These are phyloP conservation scores for Psilopogon haemacephalus DNA, from an alignment of 2,113 vertebrate species.

Conservation along the genomic window DNA sequence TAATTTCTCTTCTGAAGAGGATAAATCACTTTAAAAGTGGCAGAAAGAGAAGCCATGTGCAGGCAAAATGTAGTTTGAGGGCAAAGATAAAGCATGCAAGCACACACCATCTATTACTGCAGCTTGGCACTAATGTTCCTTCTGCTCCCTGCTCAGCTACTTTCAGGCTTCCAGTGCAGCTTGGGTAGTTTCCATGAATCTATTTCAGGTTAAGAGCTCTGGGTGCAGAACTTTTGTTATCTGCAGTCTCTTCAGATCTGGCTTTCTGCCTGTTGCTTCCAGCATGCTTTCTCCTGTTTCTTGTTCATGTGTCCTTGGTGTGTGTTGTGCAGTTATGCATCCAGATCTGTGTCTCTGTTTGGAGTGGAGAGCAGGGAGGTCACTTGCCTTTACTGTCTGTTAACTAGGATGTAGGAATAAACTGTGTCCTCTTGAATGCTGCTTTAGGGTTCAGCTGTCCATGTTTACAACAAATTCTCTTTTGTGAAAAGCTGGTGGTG, in stretches of 20 bases:
- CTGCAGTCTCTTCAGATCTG: background rate
- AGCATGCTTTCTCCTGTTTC: background rate
- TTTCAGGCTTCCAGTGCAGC: background rate
- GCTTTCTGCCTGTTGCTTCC: fast-evolving
- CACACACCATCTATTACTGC: constrained; percentile 5
- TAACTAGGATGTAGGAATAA: background rate
- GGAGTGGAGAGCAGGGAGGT: fast-evolving
- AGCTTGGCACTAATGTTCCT: constrained; percentile 28
- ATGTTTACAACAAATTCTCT: fast-evolving
- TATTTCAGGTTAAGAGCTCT: background rate
- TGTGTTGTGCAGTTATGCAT: background rate
- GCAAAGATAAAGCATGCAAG: background rate
- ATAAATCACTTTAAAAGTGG: constrained; percentile 26
- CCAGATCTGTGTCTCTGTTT: background rate
- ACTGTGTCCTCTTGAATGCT: fast-evolving
- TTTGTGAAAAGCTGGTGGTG: background rate
- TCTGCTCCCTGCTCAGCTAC: background rate
- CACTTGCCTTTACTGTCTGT: background rate
- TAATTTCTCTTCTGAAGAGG: background rate
- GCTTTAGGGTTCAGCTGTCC: background rate
- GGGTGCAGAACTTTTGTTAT: background rate
- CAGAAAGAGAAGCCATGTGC: constrained; percentile 24
- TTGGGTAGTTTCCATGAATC: background rate
- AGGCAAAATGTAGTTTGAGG: background rate
- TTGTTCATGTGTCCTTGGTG: fast-evolving